These are phyloP conservation scores for Drosophila pseudoananassae DNA, from an alignment of 1,140 invertebrate species.

Conservation along the genomic window DNA sequence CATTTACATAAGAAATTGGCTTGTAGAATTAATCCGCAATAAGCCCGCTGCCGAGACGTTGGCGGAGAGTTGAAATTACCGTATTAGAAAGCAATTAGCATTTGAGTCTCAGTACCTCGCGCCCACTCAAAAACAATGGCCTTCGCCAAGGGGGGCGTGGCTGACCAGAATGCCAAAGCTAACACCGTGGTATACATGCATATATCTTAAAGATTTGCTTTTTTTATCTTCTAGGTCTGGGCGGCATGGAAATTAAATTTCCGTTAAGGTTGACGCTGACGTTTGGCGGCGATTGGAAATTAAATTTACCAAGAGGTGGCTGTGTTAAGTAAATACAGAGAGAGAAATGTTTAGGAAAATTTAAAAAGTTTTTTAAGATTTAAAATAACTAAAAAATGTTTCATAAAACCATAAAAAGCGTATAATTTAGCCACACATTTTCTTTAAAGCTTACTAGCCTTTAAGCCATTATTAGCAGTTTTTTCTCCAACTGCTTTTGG, in stretches of 20 bases:
- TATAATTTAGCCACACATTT: not conserved
- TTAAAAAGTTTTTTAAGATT: not conserved
- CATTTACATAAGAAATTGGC: slow-evolving; percentile 84
- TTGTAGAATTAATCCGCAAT: slow-evolving; percentile 84
- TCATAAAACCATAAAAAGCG: too few relatives aligned
- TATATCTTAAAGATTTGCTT: slow-evolving; percentile 9
- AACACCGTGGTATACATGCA: slow-evolving; percentile 2
- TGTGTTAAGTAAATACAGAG: slow-evolving; percentile 53
- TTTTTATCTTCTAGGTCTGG: slow-evolving; percentile 14
- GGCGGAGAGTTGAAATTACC: slow-evolving; percentile 70
- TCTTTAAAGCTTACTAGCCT: not conserved
- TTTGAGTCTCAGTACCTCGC: slow-evolving; percentile 69
- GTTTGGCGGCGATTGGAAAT: slow-evolving; percentile 64
- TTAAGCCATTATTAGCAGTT: too few relatives aligned
- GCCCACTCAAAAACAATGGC: slow-evolving; percentile 38
- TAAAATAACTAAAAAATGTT: not conserved
- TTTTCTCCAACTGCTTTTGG: slow-evolving; percentile 26
- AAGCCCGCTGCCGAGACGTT: slow-evolving; percentile 66
- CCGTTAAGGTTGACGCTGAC: slow-evolving; percentile 63
- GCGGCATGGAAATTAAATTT: slow-evolving; percentile 77
- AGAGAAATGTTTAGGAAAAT: not conserved
- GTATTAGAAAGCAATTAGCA: slow-evolving; percentile 84
- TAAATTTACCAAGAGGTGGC: slow-evolving; percentile 63
- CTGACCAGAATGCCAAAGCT: slow-evolving; percentile 19
- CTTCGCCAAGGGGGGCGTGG: slow-evolving; percentile 10